phyloP scores from a whole-genome alignment of 64 coral and sea anemone species.

The Dendronephthya gigantea region DNA sequence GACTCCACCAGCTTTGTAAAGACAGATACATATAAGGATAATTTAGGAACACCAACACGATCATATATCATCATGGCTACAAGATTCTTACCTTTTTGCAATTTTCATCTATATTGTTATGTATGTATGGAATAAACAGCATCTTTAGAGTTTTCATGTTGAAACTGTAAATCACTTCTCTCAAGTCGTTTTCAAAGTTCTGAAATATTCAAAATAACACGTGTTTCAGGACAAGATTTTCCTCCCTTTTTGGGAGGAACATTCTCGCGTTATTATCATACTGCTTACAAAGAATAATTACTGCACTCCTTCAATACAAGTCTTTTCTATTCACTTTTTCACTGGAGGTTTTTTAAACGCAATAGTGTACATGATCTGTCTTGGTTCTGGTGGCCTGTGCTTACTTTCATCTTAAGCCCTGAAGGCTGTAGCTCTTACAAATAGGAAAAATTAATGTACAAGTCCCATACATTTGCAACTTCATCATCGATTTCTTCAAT shows the following conservation, averaged over 20 bases:
- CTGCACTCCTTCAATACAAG: no score
- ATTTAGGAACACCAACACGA: background rate
- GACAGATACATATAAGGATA: background rate
- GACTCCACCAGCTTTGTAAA: background rate
- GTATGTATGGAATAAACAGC: background rate
- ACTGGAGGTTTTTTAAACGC: no score
- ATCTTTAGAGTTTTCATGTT: background rate
- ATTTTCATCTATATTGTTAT: background rate
- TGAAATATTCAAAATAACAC: background rate
- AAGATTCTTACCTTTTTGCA: background rate
- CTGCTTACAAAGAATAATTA: no score
- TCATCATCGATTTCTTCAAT: background rate
- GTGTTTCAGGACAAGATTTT: background rate
- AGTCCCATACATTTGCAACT: constrained; percentile 12
- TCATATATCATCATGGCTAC: background rate
- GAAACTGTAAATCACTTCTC: background rate
- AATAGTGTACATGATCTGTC: no score
- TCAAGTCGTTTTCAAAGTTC: background rate
- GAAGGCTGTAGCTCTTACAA: no score
- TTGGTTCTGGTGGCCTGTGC: no score
- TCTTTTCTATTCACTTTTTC: no score
- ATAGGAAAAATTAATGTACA: no score
- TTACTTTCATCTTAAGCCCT: no score
- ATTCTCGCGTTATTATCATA: no score
- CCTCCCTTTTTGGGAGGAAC: no score